These are phyloP conservation scores for Mylabris sibirica DNA, from an alignment of 2,888 invertebrate genomes.

Conservation along the genomic window DNA sequence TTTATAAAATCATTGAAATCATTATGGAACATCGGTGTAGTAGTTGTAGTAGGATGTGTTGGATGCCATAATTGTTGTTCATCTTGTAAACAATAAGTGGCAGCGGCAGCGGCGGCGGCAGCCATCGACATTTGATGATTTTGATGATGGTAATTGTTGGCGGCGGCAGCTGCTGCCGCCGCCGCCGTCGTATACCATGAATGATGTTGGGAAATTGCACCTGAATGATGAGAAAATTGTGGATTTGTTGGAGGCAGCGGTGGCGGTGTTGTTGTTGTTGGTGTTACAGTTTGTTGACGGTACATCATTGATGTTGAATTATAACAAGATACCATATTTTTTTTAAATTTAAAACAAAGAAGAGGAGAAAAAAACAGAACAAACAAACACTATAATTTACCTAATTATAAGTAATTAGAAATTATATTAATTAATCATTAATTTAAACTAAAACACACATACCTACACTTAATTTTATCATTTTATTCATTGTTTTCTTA, in stretches of 20 bases:
- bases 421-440: not conserved
- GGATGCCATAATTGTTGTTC: conserved; percentile 60
- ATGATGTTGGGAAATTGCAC: conserved; percentile 31
- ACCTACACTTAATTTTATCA: too few relatives aligned
- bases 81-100: conserved; percentile 56
- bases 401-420: too few relatives aligned
- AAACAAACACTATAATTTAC: not conserved
- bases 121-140: conserved; percentile 49
- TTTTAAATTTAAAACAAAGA: too few relatives aligned
- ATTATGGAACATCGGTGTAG: conserved; percentile 59
- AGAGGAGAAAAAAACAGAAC: not conserved
- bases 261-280: too few relatives aligned
- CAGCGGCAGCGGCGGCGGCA: conserved; percentile 39
- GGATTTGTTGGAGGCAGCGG: conserved; percentile 62
- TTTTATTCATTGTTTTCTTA: not conserved
- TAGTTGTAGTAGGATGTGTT: too few relatives aligned
- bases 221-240: conserved; percentile 54
- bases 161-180: conserved; percentile 35
- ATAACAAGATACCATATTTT: conserved; percentile 82
- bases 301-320: conserved; percentile 69
- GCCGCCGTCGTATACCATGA: conserved; percentile 59
- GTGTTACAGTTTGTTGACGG: conserved; percentile 59
- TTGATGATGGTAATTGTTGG: conserved; percentile 60
- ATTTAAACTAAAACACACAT: conserved; percentile 1
- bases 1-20: conserved; percentile 60